A percentile compares a stretch with the other conserved stretches of the same genome.
phyloP scores from a whole-genome alignment of 2,797 vertebrate species.

The Thaleichthys pacificus region DNA sequence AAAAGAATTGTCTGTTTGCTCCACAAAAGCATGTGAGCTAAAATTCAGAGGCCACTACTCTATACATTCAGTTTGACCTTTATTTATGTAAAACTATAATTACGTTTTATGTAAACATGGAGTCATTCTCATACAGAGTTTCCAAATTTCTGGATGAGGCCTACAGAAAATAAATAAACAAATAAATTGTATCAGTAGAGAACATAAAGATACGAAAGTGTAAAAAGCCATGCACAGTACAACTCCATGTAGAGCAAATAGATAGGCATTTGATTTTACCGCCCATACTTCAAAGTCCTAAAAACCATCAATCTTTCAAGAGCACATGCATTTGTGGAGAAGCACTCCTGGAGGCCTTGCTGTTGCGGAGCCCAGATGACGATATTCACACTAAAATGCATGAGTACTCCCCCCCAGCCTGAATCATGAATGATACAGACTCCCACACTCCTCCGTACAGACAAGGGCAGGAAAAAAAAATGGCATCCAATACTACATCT shows the following conservation, averaged over 20 bases:
- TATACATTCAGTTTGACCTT: no score
- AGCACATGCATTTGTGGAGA: conserved; percentile 65
- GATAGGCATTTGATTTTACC: conserved; percentile 61
- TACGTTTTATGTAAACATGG: no score
- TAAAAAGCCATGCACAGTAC: no score
- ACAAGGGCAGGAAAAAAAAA: conserved; percentile 51
- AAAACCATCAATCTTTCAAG: conserved; percentile 68
- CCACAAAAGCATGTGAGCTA: no score
- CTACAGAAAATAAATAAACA: no score
- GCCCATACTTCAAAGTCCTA: conserved; percentile 54
- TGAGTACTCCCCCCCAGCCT: conserved; percentile 48
- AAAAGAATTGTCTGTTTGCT: not conserved
- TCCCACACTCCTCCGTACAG: conserved; percentile 62
- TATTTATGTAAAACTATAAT: no score
- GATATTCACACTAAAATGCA: conserved; percentile 66
- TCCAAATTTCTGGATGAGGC: no score
- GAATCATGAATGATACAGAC: conserved; percentile 77
- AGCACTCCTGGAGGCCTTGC: conserved; percentile 44
- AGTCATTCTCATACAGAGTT: no score
- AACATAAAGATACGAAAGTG: no score
- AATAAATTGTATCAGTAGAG: no score
- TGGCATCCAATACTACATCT: conserved; percentile 67
- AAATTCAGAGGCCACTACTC: no score
- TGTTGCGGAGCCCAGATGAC: conserved; percentile 57
- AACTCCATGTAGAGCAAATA: conserved; percentile 19